Percentiles rank a stretch among this genome's conserved stretches.
Evolutionary conservation across 2,888 invertebrate genomes (phyloP).

Genomic region (Drosophila acutilabella): DNA sequence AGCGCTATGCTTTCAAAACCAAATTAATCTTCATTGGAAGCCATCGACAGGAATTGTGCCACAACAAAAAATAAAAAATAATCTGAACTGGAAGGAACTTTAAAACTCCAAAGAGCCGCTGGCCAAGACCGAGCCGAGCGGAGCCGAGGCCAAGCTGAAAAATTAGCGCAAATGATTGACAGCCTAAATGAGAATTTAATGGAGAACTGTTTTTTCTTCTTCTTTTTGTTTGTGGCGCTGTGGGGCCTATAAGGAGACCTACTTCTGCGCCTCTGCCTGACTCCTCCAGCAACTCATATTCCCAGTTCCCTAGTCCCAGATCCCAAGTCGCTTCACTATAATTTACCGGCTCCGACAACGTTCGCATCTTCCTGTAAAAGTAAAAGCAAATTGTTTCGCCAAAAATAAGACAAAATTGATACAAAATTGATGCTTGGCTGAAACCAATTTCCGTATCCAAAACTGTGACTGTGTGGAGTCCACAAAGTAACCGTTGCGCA

Average conservation of each 20-base stretch:
- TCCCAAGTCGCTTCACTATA: conserved; percentile 49
- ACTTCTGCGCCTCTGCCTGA: conserved; percentile 12
- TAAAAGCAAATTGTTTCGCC: conserved; percentile 71
- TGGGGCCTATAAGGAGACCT: conserved; percentile 43
- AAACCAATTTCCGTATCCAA: conserved; percentile 22
- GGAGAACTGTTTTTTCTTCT: conserved; percentile 65
- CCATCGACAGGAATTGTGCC: conserved; percentile 75
- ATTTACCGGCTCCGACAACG: conserved; percentile 61
- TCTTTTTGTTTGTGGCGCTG: conserved; percentile 33
- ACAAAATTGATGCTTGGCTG: conserved; percentile 68
- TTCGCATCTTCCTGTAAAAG: conserved; percentile 63
- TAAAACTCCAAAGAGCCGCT: conserved; percentile 30
- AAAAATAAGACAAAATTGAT: conserved; percentile 67
- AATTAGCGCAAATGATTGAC: conserved; percentile 84
- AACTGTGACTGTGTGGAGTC: not conserved
- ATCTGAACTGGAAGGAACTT: conserved; percentile 16
- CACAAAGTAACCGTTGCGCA: conserved; percentile 32
- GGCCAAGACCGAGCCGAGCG: conserved; percentile 25
- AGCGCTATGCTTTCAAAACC: conserved; percentile 62
- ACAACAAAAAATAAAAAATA: conserved; percentile 12
- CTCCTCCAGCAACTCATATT: conserved; percentile 13
- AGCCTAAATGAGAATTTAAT: conserved; percentile 84
- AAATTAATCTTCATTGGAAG: conserved; percentile 80
- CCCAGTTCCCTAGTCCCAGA: not conserved
- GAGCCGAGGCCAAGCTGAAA: conserved; percentile 46